Base-by-base conservation (phyloP, 2,888 invertebrate species). In the Emmelina monodactyla region DNA sequence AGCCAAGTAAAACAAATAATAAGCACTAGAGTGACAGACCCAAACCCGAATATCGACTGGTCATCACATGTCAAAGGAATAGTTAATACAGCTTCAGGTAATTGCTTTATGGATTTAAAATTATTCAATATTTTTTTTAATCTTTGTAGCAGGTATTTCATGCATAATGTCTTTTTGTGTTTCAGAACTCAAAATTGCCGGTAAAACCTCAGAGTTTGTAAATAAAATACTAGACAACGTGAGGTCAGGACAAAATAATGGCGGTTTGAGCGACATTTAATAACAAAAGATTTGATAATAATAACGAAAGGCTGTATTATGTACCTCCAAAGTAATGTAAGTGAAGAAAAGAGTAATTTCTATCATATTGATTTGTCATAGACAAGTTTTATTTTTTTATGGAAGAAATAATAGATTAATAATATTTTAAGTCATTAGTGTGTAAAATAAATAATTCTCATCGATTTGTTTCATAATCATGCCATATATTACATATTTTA, bases 171-270 rank as follows among this genome's bases (percentile, higher is more conserved):
- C 32, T 43, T 44, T 37, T 58, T 22, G 38, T 45, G 49, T 81
- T 85, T 36, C 84, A 91, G 95, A 89, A 73, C 73, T 89, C 34
- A 88, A 87, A 82, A 92, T 97, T 59, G 97, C 94, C 33, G 96
- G 94, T 34, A 86, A 89, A 52, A 91, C 95, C 32, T 94, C 96
- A 9, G 96, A 96, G 52, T 97, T 91, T 69, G 97, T 97, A 28
- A 97, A 97, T 68, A 88, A 87, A 72, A 88, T 97, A 39, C 78
- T 97, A 68, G 93, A 94, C 39, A 93, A 91, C 63, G 88, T 95
- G 35, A 91, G 87, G 68, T 75, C 84, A 40, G 95, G 94, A 19
- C 86, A 88, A 55, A 84, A 86, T 35, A 87, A 86, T 49, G 90
- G 91, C 46, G 91, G 91, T 34, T 73, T 92, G 43, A 88, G 89